Evolutionary conservation across 2,888 invertebrate genomes (phyloP), one percentile per base, ranked within the genome.

Genomic region (Eucera pruinosa): DNA sequence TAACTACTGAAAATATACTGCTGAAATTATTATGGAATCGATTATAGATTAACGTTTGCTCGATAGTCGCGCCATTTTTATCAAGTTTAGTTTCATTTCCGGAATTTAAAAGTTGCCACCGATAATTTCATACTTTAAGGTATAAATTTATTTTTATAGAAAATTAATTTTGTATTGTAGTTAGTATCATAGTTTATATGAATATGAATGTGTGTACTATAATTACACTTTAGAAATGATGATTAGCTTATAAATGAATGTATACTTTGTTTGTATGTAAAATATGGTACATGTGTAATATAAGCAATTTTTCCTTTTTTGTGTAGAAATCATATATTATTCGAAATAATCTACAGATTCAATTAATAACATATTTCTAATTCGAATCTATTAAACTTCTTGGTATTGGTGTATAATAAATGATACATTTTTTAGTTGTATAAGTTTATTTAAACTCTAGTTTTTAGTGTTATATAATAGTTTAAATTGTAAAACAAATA

Each of bases 41-140:
- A 47, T 54, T 30, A 30, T 61, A 20, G 33, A 57, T 69, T 47
- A 13, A 48, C 36, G 30, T 30, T 27, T 13, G 15, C 15, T 20
- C 20, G 55, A 73, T 67, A 62, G 52, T 13, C 20, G 23, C 47
- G 52, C 41, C 57, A 58, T 68, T 67, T 73, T 62, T 41, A 30
- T 20, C 9, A 15, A 23, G 27, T 41, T 25, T 7, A 20, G 18
- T 20, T 30, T 48, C 11, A n/a, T 23, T 67, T 54, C 33, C 41
- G 27, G 45, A 36, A 54, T 62, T 73, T 41, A 13, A 62, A 58
- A 55, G 3, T n/a, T 27, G 20, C 2, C 0, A 30, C n/a, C 23
- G n/a, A 23, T 61, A 2, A 43, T 33, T 48, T 20, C 13, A 41
- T 52, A 20, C 13, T 15, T 11, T 39, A 52, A 36, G 18, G n/a